phyloP scores from a whole-genome alignment of 2,113 vertebrate genomes.

The Xenopus borealis region DNA sequence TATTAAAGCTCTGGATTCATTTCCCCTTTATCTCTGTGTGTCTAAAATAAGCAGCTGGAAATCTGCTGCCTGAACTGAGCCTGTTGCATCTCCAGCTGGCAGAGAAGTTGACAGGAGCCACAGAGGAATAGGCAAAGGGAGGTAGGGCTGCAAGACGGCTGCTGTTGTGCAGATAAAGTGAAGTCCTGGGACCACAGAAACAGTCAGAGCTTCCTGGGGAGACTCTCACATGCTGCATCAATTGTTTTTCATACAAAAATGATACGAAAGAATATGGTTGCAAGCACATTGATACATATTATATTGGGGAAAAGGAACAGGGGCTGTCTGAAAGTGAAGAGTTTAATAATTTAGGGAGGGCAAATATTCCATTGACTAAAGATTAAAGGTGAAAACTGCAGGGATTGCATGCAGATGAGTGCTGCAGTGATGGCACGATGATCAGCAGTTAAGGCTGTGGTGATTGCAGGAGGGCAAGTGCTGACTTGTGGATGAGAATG shows the following conservation, averaged over 20 bases:
- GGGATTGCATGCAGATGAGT: too few relatives aligned
- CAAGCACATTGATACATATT: too few relatives aligned
- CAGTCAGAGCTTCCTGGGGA: constrained; percentile 28
- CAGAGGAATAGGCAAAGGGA: constrained; percentile 27
- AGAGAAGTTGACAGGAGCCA: constrained; percentile 24
- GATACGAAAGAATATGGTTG: not conserved
- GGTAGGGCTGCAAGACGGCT: constrained; percentile 1
- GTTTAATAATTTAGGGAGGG: too few relatives aligned
- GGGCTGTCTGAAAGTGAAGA: too few relatives aligned
- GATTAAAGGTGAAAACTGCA: too few relatives aligned
- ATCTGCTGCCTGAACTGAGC: constrained; percentile 29
- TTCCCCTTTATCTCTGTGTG: constrained; percentile 38
- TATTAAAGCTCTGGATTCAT: constrained; percentile 10
- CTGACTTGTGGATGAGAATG: too few relatives aligned
- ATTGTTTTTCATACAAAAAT: not conserved
- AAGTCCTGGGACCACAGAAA: constrained; percentile 6
- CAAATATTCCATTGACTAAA: too few relatives aligned
- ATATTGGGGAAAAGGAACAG: too few relatives aligned
- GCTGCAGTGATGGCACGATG: too few relatives aligned
- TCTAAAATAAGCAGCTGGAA: constrained; percentile 31
- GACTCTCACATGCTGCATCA: constrained; percentile 4
- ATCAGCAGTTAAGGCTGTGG: too few relatives aligned
- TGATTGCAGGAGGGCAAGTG: too few relatives aligned
- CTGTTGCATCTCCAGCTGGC: constrained; percentile 35
- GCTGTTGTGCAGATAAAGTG: constrained; percentile 26